A percentile compares a stretch with the other conserved stretches of the same genome.
Conservation (phyloP, 92 coral and sea anemone genomes). For the Parazoanthus darwini region DNA sequence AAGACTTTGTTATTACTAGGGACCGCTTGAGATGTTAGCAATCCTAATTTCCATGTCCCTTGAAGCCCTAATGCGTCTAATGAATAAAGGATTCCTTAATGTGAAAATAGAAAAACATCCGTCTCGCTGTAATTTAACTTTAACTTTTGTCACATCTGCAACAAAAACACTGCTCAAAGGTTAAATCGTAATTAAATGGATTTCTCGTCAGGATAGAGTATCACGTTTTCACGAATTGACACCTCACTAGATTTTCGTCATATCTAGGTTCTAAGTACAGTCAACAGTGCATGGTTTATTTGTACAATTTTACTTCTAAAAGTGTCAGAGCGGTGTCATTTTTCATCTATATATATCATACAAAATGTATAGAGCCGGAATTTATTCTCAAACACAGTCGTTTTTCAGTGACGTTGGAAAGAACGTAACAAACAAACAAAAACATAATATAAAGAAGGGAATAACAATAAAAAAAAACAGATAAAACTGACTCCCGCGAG, state of each 20-base stretch:
- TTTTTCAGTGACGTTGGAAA: not conserved
- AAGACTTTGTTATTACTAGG: slow-evolving; percentile 5
- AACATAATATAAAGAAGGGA: too few relatives aligned
- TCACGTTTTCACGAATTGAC: slow-evolving; percentile 5
- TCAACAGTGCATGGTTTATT: not conserved
- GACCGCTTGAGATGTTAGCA: not conserved
- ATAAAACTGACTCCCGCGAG: not conserved
- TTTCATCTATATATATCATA: not conserved
- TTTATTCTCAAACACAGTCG: not conserved
- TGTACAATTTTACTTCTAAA: not conserved
- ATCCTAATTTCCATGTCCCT: not conserved
- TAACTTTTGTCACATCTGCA: slow-evolving; percentile 10
- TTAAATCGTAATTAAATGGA: not conserved
- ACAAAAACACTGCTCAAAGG: not conserved
- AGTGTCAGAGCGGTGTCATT: not conserved
- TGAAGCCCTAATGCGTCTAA: not conserved
- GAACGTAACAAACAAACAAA: too few relatives aligned
- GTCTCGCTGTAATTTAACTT: not conserved
- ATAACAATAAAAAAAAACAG: too few relatives aligned
- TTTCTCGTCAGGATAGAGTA: not conserved
- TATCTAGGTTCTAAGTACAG: not conserved
- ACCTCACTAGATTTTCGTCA: slow-evolving; percentile 4
- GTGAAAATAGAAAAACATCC: not conserved
- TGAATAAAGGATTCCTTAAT: not conserved
- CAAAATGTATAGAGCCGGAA: not conserved